Percentiles rank a stretch among this genome's conserved stretches.
phyloP scores from a whole-genome alignment of 2,797 vertebrate species.

The Dipus sagitta region DNA sequence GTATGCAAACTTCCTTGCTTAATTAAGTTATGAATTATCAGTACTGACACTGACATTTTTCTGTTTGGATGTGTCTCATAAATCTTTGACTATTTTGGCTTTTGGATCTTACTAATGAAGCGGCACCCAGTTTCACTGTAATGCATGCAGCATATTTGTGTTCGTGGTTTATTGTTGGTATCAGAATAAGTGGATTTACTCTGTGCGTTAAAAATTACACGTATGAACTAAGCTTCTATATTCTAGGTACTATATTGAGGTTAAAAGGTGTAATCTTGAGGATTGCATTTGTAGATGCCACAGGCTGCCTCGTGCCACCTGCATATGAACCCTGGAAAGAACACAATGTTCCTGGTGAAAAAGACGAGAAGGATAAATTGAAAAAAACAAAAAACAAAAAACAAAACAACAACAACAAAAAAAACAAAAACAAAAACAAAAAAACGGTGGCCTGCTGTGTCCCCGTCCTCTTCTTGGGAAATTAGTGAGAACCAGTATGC shows the following conservation, averaged over 20 bases:
- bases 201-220: conserved; percentile 64
- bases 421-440: too few species aligned
- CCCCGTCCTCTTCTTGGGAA: conserved; percentile 97
- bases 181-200: conserved; percentile 33
- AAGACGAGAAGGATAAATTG: conserved; percentile 94
- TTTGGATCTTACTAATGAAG: too few species aligned
- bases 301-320: conserved; percentile 93
- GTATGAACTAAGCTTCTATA: conserved; percentile 64
- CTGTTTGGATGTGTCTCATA: neutral
- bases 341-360: conserved; percentile 93
- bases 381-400: too few species aligned
- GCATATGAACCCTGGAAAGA: conserved; percentile 95
- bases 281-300: conserved; percentile 96
- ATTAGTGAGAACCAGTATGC: conserved; percentile 96
- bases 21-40: conserved; percentile 19
- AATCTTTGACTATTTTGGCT: neutral
- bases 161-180: neutral
- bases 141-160: neutral
- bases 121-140: neutral
- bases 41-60: neutral
- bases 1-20: neutral
- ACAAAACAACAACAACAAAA: too few species aligned
- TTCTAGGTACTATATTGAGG: conserved; percentile 94
- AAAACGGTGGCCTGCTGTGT: conserved; percentile 94
- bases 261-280: conserved; percentile 96